Conservation (phyloP, 2,113 vertebrate species). For the Nothobranchius furzeri region DNA sequence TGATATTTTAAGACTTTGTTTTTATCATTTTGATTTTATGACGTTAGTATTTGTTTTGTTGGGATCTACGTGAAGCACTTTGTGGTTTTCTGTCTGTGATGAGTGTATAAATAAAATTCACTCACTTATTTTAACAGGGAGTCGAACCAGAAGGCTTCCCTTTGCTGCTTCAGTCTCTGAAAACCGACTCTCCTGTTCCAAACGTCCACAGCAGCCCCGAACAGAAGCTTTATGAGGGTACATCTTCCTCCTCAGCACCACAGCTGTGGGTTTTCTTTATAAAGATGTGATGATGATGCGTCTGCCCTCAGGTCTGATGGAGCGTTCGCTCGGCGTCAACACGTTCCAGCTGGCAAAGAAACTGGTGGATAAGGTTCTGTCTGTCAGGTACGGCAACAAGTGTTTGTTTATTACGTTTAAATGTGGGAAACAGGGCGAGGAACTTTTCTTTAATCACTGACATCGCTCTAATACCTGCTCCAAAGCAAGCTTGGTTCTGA, state of each 20-base stretch:
- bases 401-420: no score
- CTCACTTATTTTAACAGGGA: constrained; percentile 75
- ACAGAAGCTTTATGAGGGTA: constrained; percentile 87
- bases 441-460: no score
- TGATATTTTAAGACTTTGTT: no score
- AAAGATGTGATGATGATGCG: constrained; percentile 9
- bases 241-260: neutral
- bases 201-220: constrained; percentile 78
- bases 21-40: no score
- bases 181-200: constrained; percentile 76
- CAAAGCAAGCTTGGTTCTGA: no score
- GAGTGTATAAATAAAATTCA: no score
- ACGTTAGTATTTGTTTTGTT: no score
- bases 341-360: constrained; percentile 85
- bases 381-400: constrained; percentile 81
- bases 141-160: constrained; percentile 87
- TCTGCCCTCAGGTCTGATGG: constrained; percentile 81
- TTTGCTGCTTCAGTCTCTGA: constrained; percentile 83
- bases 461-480: no score
- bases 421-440: no score
- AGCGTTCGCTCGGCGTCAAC: constrained; percentile 80
- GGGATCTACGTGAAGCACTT: no score
- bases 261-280: neutral
- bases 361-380: constrained; percentile 85
- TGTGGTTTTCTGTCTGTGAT: no score